Evolutionary conservation across 2,113 vertebrate species (phyloP), one percentile per base, ranked within the genome.

Genomic region (Chauna torquata): DNA sequence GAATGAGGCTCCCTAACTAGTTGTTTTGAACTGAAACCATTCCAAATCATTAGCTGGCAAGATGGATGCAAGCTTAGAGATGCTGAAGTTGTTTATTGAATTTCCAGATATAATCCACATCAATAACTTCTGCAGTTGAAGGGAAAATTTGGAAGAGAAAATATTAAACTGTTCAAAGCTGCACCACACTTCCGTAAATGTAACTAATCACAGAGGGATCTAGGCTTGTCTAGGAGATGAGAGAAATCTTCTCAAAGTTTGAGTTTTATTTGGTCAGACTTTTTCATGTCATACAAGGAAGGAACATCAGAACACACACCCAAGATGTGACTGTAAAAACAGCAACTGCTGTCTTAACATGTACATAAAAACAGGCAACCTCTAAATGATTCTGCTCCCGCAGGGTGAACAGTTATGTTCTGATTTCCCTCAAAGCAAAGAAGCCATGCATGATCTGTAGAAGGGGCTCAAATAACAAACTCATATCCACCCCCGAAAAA

Each of bases 11-110:
- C 84, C 57, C 86, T 95, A 95, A 96, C 80, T 95, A 96, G 90
- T 74, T 93, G 7, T 72, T 78, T 38, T 95, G 92, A 94, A 92
- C 85, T 96, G 97, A 92, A 96, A 94, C 86, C 74, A 96, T 85
- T 97, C 92, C 97, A 97, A 97, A 97, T 84, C 86, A 88, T 86
- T 96, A 69, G 61, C 17, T 80, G 78, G 59, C 70, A 81, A 36
- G 5, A 1, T 47, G 28, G 27, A 80, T 97, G 64, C 82, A 91
- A 5, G 18, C 76, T 97, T 38, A 89, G 81, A 94, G 89, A 69
- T 70, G 92, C 50, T 90, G 74, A 95, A 91, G 88, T 77, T 95
- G 59, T 84, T 95, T 92, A 68, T 55, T 94, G 59, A 95, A 71
- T 90, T 90, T 92, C 80, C 68, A 89, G 78, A 30, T 70, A 25